These are phyloP conservation scores for Alaudala cheleensis DNA, from an alignment of 2,113 vertebrate species.

Conservation along the genomic window DNA sequence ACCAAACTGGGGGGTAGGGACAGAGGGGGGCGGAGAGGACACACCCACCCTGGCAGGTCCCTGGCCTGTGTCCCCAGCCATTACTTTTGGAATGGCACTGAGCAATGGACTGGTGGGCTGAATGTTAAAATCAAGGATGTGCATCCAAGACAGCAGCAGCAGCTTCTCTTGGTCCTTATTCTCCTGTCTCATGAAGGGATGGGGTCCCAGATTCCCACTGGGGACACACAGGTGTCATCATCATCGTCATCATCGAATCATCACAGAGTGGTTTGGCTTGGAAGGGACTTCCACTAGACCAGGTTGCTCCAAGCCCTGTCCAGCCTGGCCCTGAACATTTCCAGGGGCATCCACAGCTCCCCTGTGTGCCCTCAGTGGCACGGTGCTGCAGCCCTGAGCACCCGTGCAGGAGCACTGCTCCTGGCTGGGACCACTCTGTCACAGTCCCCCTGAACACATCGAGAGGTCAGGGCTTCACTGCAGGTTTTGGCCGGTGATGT, in stretches of 20 bases:
- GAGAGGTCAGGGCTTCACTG: neutral
- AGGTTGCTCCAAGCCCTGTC: neutral
- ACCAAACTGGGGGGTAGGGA: neutral
- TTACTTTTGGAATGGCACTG: neutral
- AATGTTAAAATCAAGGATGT: accelerated
- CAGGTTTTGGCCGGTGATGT: neutral
- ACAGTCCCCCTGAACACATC: neutral
- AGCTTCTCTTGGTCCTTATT: neutral
- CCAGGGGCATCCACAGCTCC: neutral
- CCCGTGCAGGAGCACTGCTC: neutral
- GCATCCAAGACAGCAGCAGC: accelerated
- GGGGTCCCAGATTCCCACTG: no score
- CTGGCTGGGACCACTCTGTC: accelerated
- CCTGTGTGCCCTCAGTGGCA: neutral
- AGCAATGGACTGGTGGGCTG: accelerated
- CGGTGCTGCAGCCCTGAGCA: neutral
- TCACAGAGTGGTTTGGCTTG: neutral
- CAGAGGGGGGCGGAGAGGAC: neutral
- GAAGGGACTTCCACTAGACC: neutral
- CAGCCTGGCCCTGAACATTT: neutral
- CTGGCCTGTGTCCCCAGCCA: neutral
- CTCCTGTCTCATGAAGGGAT: neutral
- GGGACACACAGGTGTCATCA: neutral
- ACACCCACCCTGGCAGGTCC: neutral
- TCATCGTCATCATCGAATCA: neutral